Evolutionary conservation across 2,113 vertebrate genomes (phyloP).

Genomic region (Indicator maculatus): DNA sequence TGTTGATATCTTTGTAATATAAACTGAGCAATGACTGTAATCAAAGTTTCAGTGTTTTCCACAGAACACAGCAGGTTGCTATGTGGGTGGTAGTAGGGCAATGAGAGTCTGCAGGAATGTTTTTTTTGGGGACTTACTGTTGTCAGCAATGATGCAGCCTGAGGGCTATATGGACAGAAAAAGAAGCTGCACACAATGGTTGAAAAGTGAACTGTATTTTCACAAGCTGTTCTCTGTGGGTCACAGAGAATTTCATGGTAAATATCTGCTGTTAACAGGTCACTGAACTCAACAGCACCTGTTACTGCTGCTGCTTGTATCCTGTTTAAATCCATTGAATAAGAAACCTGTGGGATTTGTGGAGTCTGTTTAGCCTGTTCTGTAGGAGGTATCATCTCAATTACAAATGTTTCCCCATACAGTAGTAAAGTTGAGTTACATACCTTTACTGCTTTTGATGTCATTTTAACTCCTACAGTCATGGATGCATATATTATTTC

Average conservation of each 20-base stretch:
- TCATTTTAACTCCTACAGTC: neutral
- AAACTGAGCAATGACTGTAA: constrained; percentile 35
- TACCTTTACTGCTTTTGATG: neutral
- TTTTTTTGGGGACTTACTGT: neutral
- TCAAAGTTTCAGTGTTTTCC: constrained; percentile 35
- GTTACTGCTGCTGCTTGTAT: neutral
- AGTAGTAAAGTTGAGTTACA: neutral
- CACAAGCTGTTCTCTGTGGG: neutral
- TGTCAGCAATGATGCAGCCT: constrained; percentile 11
- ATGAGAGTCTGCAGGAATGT: neutral
- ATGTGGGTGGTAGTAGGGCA: neutral
- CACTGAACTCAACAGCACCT: neutral
- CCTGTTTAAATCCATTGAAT: neutral
- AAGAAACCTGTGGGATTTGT: neutral
- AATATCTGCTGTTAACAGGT: constrained; percentile 18
- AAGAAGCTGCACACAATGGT: neutral
- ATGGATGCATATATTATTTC: neutral
- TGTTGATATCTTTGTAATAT: neutral
- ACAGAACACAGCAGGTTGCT: constrained; percentile 3
- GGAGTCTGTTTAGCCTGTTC: neutral
- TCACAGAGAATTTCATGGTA: neutral
- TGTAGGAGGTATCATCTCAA: neutral
- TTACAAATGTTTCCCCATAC: neutral
- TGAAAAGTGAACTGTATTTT: neutral
- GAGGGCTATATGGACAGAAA: neutral